Conservation (phyloP, 2,113 vertebrate genomes). For the Sylvilagus bachmani region DNA sequence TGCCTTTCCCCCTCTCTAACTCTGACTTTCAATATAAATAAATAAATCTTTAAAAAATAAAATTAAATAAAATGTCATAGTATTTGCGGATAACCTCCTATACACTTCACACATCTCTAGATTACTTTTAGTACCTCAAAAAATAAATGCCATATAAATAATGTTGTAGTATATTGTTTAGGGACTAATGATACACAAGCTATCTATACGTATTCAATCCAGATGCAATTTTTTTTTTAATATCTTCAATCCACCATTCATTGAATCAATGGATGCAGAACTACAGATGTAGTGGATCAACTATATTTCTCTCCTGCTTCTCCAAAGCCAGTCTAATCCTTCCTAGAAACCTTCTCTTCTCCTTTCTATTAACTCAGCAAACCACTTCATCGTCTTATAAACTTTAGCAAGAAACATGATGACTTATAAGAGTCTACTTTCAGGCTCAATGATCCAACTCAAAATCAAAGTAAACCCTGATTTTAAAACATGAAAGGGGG, state of each 20-base stretch:
- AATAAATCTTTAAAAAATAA: too few relatives aligned
- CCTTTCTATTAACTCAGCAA: background rate
- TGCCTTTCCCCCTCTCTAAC: too few relatives aligned
- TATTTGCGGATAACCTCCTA: background rate
- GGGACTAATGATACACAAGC: background rate
- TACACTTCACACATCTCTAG: background rate
- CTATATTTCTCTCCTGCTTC: background rate
- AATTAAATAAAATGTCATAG: background rate
- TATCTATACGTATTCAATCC: background rate
- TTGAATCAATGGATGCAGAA: background rate
- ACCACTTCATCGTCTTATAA: background rate
- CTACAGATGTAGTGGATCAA: background rate
- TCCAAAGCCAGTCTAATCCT: background rate
- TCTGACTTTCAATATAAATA: too few relatives aligned
- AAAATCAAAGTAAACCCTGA: conserved; percentile 53
- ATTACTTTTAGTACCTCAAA: background rate
- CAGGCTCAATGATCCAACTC: conserved; percentile 48
- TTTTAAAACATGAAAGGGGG: conserved; percentile 49
- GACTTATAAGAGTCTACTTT: conserved; percentile 31
- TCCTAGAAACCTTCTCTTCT: conserved; percentile 14
- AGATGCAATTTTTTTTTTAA: background rate
- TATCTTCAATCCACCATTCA: background rate
- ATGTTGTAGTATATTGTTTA: background rate
- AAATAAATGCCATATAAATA: background rate
- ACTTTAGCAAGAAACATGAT: conserved; percentile 46